Evolutionary conservation across 2,797 vertebrate genomes (phyloP).

Genomic region (Phoxinus dragarum): DNA sequence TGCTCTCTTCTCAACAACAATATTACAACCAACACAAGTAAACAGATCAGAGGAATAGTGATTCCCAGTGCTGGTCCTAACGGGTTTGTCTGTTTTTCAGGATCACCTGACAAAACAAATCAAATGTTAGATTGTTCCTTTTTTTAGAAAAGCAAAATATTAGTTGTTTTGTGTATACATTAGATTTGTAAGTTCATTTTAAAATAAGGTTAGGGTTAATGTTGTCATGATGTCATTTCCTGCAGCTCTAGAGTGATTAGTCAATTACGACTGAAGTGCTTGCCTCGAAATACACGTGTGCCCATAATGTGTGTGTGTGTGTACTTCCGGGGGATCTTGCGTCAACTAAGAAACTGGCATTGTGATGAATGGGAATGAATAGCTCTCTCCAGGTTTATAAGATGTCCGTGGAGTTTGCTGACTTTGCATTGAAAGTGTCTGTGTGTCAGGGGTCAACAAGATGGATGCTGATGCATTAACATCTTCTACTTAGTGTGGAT

Average conservation of each 20-base stretch:
- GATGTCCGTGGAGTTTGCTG: not conserved
- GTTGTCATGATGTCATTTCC: not conserved
- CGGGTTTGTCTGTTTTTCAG: accelerated
- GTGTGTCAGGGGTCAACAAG: not conserved
- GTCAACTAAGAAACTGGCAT: not conserved
- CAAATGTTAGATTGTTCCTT: not conserved
- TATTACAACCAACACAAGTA: constrained; percentile 57
- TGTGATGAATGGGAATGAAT: not conserved
- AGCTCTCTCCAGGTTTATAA: not conserved
- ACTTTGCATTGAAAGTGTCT: not conserved
- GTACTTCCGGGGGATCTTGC: not conserved
- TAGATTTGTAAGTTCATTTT: not conserved
- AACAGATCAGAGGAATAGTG: constrained; percentile 44
- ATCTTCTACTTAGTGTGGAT: not conserved
- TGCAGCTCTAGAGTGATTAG: not conserved
- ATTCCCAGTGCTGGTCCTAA: constrained; percentile 12
- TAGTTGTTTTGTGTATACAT: not conserved
- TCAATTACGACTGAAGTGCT: not conserved
- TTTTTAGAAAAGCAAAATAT: too few relatives aligned
- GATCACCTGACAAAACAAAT: constrained; percentile 46
- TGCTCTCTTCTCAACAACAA: constrained; percentile 53
- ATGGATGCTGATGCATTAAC: not conserved
- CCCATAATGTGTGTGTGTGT: not conserved
- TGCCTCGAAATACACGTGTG: not conserved
- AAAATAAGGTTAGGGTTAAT: not conserved